Evolutionary conservation across 2,888 invertebrate genomes (phyloP).

Genomic region (Chaetoderma sp.): DNA sequence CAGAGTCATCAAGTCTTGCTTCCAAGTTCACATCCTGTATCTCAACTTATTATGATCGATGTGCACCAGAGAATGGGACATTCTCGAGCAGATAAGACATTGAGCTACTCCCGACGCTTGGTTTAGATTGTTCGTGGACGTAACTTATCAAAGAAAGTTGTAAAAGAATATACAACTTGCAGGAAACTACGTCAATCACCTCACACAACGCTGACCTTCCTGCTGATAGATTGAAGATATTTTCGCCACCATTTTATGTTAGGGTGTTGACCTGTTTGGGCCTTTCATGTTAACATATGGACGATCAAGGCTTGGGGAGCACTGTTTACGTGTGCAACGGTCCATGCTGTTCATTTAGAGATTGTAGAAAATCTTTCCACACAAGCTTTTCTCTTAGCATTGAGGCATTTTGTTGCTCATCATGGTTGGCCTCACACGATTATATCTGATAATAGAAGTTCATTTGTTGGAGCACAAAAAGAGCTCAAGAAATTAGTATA

Average conservation of each 20-base stretch:
- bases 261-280: constrained; percentile 20
- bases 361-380: constrained; percentile 17
- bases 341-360: constrained; percentile 19
- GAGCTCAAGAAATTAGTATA: neutral
- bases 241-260: constrained; percentile 9
- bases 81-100: neutral
- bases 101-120: neutral
- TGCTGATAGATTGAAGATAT: neutral
- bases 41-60: neutral
- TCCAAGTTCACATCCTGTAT: neutral
- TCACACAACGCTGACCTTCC: constrained; percentile 12
- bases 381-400: constrained; percentile 15
- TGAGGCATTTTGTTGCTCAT: constrained; percentile 14
- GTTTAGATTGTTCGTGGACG: neutral
- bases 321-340: constrained; percentile 16
- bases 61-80: neutral
- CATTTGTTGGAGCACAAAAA: neutral
- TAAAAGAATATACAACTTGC: neutral
- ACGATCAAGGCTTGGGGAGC: constrained; percentile 17
- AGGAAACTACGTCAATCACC: neutral
- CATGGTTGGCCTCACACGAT: constrained; percentile 13
- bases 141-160: neutral
- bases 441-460: constrained; percentile 12
- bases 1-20: neutral
- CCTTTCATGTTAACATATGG: constrained; percentile 7